Evolutionary conservation across 2,797 vertebrate genomes (phyloP).

Genomic region (Darevskia nairensis): DNA sequence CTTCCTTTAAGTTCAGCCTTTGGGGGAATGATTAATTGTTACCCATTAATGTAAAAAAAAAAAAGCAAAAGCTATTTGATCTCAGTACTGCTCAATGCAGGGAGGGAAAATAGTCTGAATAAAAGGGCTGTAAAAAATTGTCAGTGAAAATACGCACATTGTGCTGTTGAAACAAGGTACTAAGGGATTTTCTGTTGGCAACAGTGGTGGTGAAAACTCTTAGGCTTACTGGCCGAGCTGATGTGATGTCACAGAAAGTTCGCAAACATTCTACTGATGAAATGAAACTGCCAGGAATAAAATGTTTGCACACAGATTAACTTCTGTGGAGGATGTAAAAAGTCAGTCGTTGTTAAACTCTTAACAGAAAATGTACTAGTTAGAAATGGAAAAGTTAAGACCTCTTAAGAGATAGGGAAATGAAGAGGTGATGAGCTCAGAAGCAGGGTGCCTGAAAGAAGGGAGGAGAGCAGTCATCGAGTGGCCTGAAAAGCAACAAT

Average conservation of each 20-base stretch:
- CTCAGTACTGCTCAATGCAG: background rate
- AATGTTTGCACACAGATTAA: background rate
- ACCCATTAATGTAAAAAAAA: slow-evolving; percentile 37
- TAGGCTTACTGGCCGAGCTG: background rate
- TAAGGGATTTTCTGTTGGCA: background rate
- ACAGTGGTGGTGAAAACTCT: background rate
- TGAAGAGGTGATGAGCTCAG: background rate
- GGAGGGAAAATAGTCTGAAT: background rate
- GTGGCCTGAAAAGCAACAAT: background rate
- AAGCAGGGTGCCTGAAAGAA: background rate
- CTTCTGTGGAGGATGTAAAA: background rate
- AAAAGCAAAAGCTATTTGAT: slow-evolving; percentile 13
- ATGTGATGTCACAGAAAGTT: background rate
- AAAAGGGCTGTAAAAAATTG: slow-evolving; percentile 7
- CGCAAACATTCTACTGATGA: background rate
- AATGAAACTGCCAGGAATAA: background rate
- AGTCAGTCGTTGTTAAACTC: background rate
- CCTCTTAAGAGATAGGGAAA: background rate
- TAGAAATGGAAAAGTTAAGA: background rate
- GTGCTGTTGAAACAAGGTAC: background rate
- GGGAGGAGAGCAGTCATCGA: background rate
- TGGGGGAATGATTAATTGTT: slow-evolving; percentile 54
- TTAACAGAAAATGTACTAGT: background rate
- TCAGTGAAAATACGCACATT: background rate
- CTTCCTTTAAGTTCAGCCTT: slow-evolving; percentile 55